Evolutionary conservation across 2,113 vertebrate genomes (phyloP), one percentile per base, ranked within the genome.

Genomic region (Triplophysa siluroides): DNA sequence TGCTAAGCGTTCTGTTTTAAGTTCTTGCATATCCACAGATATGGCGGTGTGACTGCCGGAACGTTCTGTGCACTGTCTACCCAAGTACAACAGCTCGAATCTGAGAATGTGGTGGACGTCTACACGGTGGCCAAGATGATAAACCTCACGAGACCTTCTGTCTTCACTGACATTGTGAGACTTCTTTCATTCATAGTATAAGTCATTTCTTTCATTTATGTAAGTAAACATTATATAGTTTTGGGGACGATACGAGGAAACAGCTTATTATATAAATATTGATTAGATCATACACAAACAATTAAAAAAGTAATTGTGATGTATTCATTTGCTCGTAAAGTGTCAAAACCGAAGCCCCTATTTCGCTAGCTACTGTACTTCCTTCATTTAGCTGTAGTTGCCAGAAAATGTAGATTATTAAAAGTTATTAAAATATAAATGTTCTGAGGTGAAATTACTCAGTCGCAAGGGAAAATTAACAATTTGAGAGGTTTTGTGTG

Each of bases 71-170:
- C 95, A 18, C 91, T 98, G 41, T 91, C 90, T 3, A 94, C 95
- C 6, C 90, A 99, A 69, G 93, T 92, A 85, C 88, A 93, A 74
- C 96, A 99, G 65, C 92, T 98, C 76, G 95, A 97, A 86, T 93
- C 92, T 38, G 96, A 97, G 81, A 92, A 93, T 24, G 93, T 92
- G 0, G 87, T 96, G 62, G 95, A 99, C 75, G 94, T 99, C 83
- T 99, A 98, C 89, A 95, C 96, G 56, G 93, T 94, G 86, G 94
- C 95, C 67, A 97, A 95, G 89, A 95, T 98, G 94, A 95, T 91
- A 38, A 98, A 97, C 91, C 85, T 97, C 78, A 96, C 96, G 95
- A 95, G 98, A 85, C 96, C 96, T 2, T 96, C 96, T 83, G 81
- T 94, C 87, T 99, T 99, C 87, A 92, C 92, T 14, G 94, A 98